phyloP scores from a whole-genome alignment of 2,113 vertebrate genomes.

The Butorides virescens region DNA sequence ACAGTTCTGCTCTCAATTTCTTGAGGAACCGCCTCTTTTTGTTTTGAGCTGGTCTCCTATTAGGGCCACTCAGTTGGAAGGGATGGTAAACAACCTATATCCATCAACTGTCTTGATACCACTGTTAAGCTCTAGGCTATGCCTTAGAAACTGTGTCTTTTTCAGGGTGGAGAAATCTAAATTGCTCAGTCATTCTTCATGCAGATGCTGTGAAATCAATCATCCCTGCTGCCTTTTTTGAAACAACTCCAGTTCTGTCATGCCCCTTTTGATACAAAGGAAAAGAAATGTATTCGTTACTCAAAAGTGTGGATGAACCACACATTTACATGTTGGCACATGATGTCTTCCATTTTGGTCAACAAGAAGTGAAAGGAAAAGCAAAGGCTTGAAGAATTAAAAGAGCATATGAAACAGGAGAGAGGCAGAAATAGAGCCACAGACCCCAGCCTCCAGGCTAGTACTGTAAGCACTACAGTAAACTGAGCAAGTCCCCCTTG shows the following conservation, averaged over 20 bases:
- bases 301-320: neutral
- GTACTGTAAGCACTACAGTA: neutral
- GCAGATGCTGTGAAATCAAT: neutral
- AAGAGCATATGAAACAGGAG: neutral
- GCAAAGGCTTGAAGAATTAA: neutral
- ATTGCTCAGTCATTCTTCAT: neutral
- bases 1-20: neutral
- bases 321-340: neutral
- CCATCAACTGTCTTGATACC: neutral
- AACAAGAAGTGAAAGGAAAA: neutral
- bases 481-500: neutral
- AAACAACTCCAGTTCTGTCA: neutral
- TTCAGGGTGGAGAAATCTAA: neutral
- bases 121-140: neutral
- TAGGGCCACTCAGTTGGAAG: neutral
- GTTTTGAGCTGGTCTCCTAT: neutral
- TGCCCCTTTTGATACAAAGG: neutral
- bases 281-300: neutral
- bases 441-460: neutral
- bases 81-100: neutral
- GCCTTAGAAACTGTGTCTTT: neutral
- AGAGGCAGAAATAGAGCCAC: neutral
- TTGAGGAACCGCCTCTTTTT: neutral
- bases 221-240: neutral
- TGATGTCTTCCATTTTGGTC: neutral